Base-by-base conservation (phyloP, 2,888 invertebrate genomes). In the Helleia helle region DNA sequence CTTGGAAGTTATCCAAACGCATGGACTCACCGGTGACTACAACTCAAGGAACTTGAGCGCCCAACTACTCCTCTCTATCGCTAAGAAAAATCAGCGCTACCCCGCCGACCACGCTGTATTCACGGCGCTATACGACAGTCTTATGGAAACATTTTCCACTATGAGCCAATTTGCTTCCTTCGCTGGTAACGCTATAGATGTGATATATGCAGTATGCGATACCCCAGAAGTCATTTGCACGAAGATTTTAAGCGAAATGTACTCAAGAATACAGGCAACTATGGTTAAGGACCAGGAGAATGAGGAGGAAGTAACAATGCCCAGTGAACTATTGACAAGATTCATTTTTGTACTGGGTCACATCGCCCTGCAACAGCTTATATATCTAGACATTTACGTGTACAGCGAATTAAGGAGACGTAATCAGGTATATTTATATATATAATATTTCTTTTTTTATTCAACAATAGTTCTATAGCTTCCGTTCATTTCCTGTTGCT, bases 371-470 rank as follows among this genome's bases (percentile, higher is more conserved):
- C 90, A 91, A 51, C 91, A 95, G 61, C 88, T 95, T 64, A 89
- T 93, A 38, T 92, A 92, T 64, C 85, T 97, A 41, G 96, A 97
- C 58, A 90, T 91, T 17, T 88, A 87, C 50, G 89, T 96, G 3
- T 94, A 95, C 55, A 92, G 92, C 46, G 96, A 96, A 69, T 80
- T 96, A 55, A 62, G 77, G 58, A 87, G 71, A 71, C 77, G 71
- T 46, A 83, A 79, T 57, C 74, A 75, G 80, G 84, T 77, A 54
- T n/a, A n/a, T n/a, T n/a, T n/a, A n/a, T n/a, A n/a, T n/a, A n/a
- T n/a, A n/a, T n/a, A n/a, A n/a, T n/a, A n/a, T n/a, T n/a, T n/a
- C n/a, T n/a, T n/a, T n/a, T n/a, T n/a, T n/a, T n/a, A n/a, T n/a
- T n/a, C n/a, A n/a, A n/a, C n/a, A n/a, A n/a, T n/a, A n/a, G n/a